These are phyloP conservation scores for Perca flavescens DNA, from an alignment of 2,113 vertebrate genomes.

Conservation along the genomic window DNA sequence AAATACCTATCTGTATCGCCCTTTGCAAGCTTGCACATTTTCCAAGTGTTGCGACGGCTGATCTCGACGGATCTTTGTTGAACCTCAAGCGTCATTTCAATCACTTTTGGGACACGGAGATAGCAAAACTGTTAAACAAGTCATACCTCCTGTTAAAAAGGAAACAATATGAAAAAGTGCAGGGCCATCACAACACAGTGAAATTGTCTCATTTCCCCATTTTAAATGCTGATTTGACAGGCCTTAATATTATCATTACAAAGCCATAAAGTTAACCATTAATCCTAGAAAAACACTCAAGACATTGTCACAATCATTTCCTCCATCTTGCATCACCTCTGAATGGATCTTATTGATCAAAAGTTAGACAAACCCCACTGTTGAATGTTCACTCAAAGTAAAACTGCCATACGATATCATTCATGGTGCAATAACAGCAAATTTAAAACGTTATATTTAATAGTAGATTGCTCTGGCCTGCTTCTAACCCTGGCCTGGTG, in stretches of 20 bases:
- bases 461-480: not conserved
- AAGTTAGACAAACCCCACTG: not conserved
- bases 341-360: not conserved
- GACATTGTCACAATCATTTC: not conserved
- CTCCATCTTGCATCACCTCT: not conserved
- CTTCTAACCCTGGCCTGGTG: constrained; percentile 11
- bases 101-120: too few species aligned
- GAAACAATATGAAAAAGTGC: too few species aligned
- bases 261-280: not conserved
- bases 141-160: too few species aligned
- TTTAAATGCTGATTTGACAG: too few species aligned
- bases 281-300: not conserved
- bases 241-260: not conserved
- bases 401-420: not conserved
- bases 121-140: too few species aligned
- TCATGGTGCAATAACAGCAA: constrained; percentile 1
- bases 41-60: too few species aligned
- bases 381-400: constrained; percentile 9
- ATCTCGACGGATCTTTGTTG: too few species aligned
- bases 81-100: too few species aligned
- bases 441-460: constrained; percentile 24
- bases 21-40: too few species aligned
- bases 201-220: too few species aligned
- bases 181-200: too few species aligned
- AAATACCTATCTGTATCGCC: too few species aligned